These are phyloP conservation scores for Melinopterus prodromus DNA, from an alignment of 2,888 invertebrate species.

Conservation along the genomic window DNA sequence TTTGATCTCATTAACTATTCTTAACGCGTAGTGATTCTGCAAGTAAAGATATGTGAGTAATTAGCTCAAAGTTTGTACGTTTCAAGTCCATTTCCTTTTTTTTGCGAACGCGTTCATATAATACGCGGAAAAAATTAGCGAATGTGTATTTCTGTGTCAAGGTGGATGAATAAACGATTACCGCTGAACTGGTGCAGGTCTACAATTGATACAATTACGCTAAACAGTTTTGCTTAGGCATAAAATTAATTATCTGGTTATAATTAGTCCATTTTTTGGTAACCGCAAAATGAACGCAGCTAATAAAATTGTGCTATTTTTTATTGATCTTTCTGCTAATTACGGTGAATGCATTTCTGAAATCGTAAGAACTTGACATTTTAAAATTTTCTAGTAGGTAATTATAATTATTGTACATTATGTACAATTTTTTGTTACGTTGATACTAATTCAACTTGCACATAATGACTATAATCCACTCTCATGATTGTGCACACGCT, in stretches of 20 bases:
- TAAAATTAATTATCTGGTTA: neutral
- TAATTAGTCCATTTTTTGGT: conserved; percentile 10
- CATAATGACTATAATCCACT: no score
- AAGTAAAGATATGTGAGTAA: conserved; percentile 10
- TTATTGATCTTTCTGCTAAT: neutral
- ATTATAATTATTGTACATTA: no score
- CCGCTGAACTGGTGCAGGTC: neutral
- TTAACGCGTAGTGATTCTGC: neutral
- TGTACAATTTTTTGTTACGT: no score
- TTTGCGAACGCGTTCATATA: neutral
- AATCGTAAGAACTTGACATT: no score
- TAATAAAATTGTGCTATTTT: neutral
- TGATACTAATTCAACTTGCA: no score
- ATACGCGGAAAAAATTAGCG: neutral
- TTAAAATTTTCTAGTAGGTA: no score
- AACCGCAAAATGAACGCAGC: conserved; percentile 6
- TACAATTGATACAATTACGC: neutral
- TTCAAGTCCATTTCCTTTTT: neutral
- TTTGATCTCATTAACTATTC: neutral
- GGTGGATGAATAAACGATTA: conserved; percentile 21
- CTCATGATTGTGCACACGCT: no score
- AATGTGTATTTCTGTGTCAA: conserved; percentile 26
- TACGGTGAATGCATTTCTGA: no score
- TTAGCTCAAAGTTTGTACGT: neutral
- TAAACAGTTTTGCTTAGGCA: neutral